Percentiles rank a stretch among this genome's conserved stretches.
Conservation (phyloP, 2,888 invertebrate genomes). For the Drosophila birchii region DNA sequence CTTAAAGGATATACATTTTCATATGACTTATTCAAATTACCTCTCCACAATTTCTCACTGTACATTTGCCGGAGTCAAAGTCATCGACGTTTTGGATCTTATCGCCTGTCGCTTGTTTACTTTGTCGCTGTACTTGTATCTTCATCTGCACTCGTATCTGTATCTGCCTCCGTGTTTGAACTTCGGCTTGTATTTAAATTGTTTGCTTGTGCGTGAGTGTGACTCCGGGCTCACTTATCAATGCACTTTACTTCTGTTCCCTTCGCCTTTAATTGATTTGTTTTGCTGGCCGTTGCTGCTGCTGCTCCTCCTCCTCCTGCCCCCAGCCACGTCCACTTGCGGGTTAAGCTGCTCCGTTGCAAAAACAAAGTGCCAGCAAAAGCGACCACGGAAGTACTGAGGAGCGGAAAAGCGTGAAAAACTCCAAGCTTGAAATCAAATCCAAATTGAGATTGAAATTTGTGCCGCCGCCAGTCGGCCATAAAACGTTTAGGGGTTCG, state of each 20-base stretch:
- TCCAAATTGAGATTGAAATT: slow-evolving; percentile 72
- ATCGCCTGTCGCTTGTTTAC: slow-evolving; percentile 31
- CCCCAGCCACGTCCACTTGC: slow-evolving; percentile 21
- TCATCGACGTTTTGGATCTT: slow-evolving; percentile 43
- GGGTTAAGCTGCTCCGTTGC: slow-evolving; percentile 40
- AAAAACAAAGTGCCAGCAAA: slow-evolving; percentile 36
- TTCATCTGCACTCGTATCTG: slow-evolving; percentile 10
- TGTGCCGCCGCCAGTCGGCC: slow-evolving; percentile 65
- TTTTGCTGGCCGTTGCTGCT: slow-evolving; percentile 48
- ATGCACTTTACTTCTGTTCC: slow-evolving; percentile 34
- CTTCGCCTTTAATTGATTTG: slow-evolving; percentile 68
- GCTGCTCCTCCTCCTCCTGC: not conserved
- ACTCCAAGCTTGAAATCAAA: slow-evolving; percentile 51
- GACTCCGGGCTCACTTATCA: slow-evolving; percentile 39
- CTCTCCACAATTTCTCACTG: not conserved
- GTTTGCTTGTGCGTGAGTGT: slow-evolving; percentile 27
- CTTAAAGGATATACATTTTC: accelerated
- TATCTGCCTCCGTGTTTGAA: slow-evolving; percentile 19
- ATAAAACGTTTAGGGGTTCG: slow-evolving; percentile 72
- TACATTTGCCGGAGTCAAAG: slow-evolving; percentile 19
- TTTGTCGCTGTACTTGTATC: slow-evolving; percentile 14
- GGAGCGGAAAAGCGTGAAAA: slow-evolving; percentile 35
- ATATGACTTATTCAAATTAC: not conserved
- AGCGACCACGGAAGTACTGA: slow-evolving; percentile 45
- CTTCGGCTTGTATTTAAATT: slow-evolving; percentile 31